A percentile compares a stretch with the other conserved stretches of the same genome.
These are phyloP conservation scores for Grapholita molesta DNA, from an alignment of 1,140 invertebrate genomes.

Conservation along the genomic window DNA sequence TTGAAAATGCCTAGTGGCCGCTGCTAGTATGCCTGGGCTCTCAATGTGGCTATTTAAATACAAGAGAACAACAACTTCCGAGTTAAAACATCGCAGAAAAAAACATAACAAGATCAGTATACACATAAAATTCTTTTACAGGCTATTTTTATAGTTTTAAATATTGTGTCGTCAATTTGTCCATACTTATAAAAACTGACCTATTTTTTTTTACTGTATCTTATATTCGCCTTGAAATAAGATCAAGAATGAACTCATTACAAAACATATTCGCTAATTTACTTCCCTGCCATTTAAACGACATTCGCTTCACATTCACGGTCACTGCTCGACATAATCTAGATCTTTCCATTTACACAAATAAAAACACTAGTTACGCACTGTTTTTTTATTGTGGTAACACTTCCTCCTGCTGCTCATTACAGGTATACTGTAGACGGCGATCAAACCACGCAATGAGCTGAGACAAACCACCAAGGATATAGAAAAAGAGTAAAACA, in stretches of 20 bases:
- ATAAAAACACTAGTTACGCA: neutral
- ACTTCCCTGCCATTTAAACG: neutral
- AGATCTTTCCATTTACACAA: neutral
- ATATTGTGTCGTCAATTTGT: too few relatives aligned
- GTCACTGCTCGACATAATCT: neutral
- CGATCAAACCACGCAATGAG: constrained; percentile 46
- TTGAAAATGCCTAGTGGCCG: too few relatives aligned
- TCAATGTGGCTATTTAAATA: too few relatives aligned
- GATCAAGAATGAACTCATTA: neutral
- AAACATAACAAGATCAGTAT: too few relatives aligned
- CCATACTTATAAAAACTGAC: too few relatives aligned
- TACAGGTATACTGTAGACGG: constrained; percentile 38
- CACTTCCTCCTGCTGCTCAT: constrained; percentile 43
- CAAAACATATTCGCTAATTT: neutral
- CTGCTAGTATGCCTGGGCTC: too few relatives aligned
- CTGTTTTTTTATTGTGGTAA: neutral
- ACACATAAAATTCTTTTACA: too few relatives aligned
- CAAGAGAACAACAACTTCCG: too few relatives aligned
- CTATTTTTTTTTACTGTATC: too few relatives aligned
- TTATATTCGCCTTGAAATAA: too few relatives aligned
- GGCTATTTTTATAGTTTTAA: too few relatives aligned
- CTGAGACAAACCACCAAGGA: constrained; percentile 58
- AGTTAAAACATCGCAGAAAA: too few relatives aligned
- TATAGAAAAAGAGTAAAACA: constrained; percentile 62
- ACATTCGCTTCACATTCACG: neutral